Base-by-base conservation (phyloP, 2,888 invertebrate species). In the Apomyelois bistriatella region DNA sequence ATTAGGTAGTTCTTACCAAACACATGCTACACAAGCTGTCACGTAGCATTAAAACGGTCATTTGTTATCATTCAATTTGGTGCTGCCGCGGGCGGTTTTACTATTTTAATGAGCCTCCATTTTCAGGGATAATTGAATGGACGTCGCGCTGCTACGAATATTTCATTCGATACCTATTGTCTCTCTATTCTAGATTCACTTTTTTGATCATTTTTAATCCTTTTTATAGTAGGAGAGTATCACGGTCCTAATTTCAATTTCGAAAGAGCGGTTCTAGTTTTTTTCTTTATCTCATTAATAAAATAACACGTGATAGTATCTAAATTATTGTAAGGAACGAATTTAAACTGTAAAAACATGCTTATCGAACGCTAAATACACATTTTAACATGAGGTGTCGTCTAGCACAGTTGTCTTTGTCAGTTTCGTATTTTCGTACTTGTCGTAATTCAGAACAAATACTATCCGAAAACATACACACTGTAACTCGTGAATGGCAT, bases 51-150 rank as follows among this genome's bases (percentile, higher is more conserved):
- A 86, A 82, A 76, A 80, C 78, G 74, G 76, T 81, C 82, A 82
- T 81, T 84, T 90, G 89, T 90, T 90, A 83, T 90, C 85, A 87
- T 90, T 89, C 85, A 89, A 90, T 90, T 89, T 86, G 85, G 82
- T 77, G 82, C 70, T 64, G 82, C 85, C 81, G 79, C 76, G 64
- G 85, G 86, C 80, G 85, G 82, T 88, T 89, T 88, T 88, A 88
- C 88, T 89, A 89, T 90, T 89, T 88, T 88, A 89, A 89, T 89
- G 88, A 89, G 88, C 82, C 67, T 82, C 86, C 83, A 87, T 89
- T 89, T 87, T 83, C 84, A 79, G 82, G 78, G 82, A 84, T 88
- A 89, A 89, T 88, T 86, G 85, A 86, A 84, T 81, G 80, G 77
- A 80, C 86, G 80, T 79, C 72, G 81, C 72, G 62, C 62, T 72